A percentile compares a stretch with the other conserved stretches of the same genome.
Conservation (phyloP, 2,888 invertebrate genomes). For the Atrina japonica region DNA sequence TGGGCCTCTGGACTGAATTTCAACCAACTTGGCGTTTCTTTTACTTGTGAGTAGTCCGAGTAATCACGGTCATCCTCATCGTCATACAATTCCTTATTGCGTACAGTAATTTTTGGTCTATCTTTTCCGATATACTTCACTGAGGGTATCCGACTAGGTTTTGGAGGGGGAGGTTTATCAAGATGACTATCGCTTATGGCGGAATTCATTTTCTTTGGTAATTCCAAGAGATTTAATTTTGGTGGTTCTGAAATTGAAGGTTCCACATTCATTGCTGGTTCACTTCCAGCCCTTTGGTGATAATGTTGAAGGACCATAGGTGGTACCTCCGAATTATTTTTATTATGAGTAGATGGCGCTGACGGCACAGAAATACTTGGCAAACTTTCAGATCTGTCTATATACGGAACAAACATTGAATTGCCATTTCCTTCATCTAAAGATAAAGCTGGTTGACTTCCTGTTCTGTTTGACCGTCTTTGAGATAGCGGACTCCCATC, state of each 20-base stretch:
- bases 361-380: slow-evolving; percentile 58
- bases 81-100: slow-evolving; percentile 70
- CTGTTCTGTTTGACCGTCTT: slow-evolving; percentile 61
- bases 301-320: slow-evolving; percentile 43
- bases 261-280: slow-evolving; percentile 64
- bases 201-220: slow-evolving; percentile 48
- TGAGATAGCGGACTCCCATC: slow-evolving; percentile 62
- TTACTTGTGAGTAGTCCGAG: slow-evolving; percentile 76
- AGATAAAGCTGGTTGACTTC: slow-evolving; percentile 73
- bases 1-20: slow-evolving; percentile 19
- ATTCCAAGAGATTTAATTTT: slow-evolving; percentile 41
- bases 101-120: slow-evolving; percentile 68
- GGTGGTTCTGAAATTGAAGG: slow-evolving; percentile 41
- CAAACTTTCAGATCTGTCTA: slow-evolving; percentile 81
- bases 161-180: slow-evolving; percentile 78
- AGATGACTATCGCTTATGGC: slow-evolving; percentile 73
- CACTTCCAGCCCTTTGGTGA: slow-evolving; percentile 73
- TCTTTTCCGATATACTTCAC: slow-evolving; percentile 70
- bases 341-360: slow-evolving; percentile 18
- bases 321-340: background rate
- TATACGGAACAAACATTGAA: slow-evolving; percentile 15
- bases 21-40: slow-evolving; percentile 74
- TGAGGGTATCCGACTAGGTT: slow-evolving; percentile 81
- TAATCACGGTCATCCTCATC: slow-evolving; percentile 77
- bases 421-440: slow-evolving; percentile 4